Evolutionary conservation across 2,113 vertebrate species (phyloP), one percentile per base, ranked within the genome.

Genomic region (Melanotaenia duboulayi): DNA sequence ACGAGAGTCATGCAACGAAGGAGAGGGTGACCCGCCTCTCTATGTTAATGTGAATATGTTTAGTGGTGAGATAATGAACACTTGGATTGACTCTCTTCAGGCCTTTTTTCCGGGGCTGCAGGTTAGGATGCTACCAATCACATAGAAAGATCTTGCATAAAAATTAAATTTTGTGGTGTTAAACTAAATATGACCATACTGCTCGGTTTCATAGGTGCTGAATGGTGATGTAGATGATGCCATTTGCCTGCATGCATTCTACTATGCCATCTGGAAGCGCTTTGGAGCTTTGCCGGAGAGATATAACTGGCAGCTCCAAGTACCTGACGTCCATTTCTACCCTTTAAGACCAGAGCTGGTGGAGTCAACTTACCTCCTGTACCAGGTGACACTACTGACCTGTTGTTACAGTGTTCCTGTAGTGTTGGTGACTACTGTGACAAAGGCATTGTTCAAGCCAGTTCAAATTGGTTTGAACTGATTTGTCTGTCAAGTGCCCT

Each of bases 1-100:
- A 0, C 92, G 98, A 62, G 96, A 97, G 88, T 96, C 95, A 6
- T 99, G 98, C 81, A 99, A 99, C 6, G 97, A 99, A 86, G 98
- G 98, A 12, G 97, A 98, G 37, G 98, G 98, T 0, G 97, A 99
- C 84, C 98, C 98, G 3, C 98, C 97, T 1, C 93, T 99, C 0
- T 99, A 99, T 0, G 97, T 99, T 24, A 99, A 99, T 0, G 98
- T 99, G 12, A 98, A 99, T 92, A 99, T 99, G 97, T 96, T 96
- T 89, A 99, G 93, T 0, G 98, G 98, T 5, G 96, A 98, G 87
- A 95, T 99, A 68, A 97, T 99, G 96, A 99, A 99, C 94, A 99
- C 98, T 0, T 99, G 98, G 98, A 98, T 99, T 0, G 98, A 99
- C 90, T 99, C 98, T 12, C 94, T 99, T 73, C 97, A 99, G 85